These are phyloP conservation scores for Drosophila pseudoananassae DNA, from an alignment of 1,140 invertebrate species.

Conservation along the genomic window DNA sequence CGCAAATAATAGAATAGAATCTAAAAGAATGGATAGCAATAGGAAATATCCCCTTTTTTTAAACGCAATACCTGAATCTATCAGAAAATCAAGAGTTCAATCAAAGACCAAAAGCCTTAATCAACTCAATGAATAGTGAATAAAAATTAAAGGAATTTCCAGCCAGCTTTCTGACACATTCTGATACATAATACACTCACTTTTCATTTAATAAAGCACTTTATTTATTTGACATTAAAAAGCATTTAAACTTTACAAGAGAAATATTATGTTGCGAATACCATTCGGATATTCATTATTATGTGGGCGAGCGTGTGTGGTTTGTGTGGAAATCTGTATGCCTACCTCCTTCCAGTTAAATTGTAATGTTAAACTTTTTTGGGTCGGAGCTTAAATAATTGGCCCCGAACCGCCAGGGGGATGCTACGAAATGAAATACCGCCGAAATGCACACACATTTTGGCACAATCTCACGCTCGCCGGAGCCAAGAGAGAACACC, in stretches of 20 bases:
- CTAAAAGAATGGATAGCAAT: conserved; percentile 5
- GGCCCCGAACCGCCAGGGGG: not conserved
- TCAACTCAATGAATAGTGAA: not conserved
- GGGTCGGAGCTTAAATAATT: conserved; percentile 1
- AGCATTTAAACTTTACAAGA: not conserved
- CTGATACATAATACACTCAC: not conserved
- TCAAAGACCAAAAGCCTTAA: not conserved
- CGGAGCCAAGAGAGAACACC: conserved; percentile 40
- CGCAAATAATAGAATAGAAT: conserved; percentile 58
- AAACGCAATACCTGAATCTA: conserved; percentile 58
- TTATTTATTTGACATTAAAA: not conserved
- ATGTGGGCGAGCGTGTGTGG: not conserved
- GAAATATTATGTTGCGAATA: not conserved
- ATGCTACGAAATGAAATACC: conserved; percentile 24
- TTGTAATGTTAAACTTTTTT: not conserved
- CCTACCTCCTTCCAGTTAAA: not conserved
- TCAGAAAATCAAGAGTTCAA: not conserved
- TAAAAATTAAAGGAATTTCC: not conserved
- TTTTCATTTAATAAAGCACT: not conserved
- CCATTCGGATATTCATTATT: not conserved
- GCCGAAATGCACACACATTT: conserved; percentile 19
- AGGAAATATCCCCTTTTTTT: conserved; percentile 11
- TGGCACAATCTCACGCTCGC: conserved; percentile 1
- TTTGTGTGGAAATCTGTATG: too few relatives aligned
- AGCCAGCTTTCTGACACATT: not conserved